Evolutionary conservation across 37 sponge, comb jelly and placozoan species (phyloP), one percentile per base, ranked within the genome.

Genomic region (Corticium candelabrum): DNA sequence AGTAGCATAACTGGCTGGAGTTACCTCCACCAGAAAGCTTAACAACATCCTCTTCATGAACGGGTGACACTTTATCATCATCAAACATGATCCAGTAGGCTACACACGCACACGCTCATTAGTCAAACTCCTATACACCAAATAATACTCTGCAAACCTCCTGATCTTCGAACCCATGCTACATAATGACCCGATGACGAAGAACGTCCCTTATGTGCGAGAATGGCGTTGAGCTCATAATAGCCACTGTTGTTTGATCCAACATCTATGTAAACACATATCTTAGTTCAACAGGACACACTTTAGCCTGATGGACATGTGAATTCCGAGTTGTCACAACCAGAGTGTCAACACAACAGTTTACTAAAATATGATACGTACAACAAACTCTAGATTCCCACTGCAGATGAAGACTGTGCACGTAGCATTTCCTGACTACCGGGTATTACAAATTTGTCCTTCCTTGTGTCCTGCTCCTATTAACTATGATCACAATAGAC

Each of bases 21-120:
- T 27, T 34, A 91, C 93, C 99, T 68, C 99, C 99, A 39, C 99
- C 99, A 40, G 93, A 92, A 4, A 98, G 86, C 76, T 98, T 98
- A 37, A 92, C 81, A 33, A 98, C 77, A 0, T 91, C 93, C 37
- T 94, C 99, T 21, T 91, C 90, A 27, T 74, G 78, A 34, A 98
- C 90, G 7, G 84, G 5, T 34, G 85, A 77, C 5, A 98, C 88
- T 35, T 85, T 83, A 56, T 94, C 99, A 84, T 98, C 99, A 76
- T 98, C 99, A 39, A 90, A 86, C 79, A 90, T 94, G 34, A 91
- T 41, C 99, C 99, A 98, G 37, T 86, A 68, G 40, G 77, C 91
- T 90, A 69, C 38, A 37, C 0, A 70, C 34, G 4, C 31, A 32
- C 56, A 43, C 56, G 11, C 56, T 21, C 56, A 43, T 43, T 43